Evolutionary conservation across 2,888 invertebrate species (phyloP), one percentile per base, ranked within the genome.

Genomic region (Yponomeuta sedellus): DNA sequence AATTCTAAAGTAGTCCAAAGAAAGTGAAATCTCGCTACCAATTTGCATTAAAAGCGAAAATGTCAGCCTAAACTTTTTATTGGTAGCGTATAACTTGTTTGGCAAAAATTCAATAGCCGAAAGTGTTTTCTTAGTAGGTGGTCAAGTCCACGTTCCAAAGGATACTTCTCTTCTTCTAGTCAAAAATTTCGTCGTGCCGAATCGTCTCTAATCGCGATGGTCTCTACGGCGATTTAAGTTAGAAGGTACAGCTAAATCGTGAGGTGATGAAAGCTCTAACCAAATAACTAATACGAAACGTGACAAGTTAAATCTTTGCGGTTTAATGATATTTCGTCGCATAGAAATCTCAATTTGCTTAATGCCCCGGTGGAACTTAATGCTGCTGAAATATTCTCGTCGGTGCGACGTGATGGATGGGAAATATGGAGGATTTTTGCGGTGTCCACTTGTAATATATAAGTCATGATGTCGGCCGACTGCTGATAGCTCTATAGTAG

Each of bases 301-400:
- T 65, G 65, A 65, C 65, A 56, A 65, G 34, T 65, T 65, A 57
- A 65, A 44, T 62, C 39, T 58, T 59, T 65, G 65, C 65, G 65
- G 65, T 65, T 39, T 22, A 44, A 52, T 40, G 64, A 19, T 64
- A 28, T 64, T 39, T 39, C 61, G 44, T 52, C 44, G 20, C 25
- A 40, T 20, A 52, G 64, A 40, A 64, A 52, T 40, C 64, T 64
- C 52, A 64, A 64, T 64, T 64, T 59, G 59, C 25, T 59, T 59
- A 20, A 20, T 52, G 44, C 16, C 12, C 44, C 16, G 12, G 16
- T 52, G 44, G 16, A 52, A 16, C 16, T 59, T 22, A 59, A 59
- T 59, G 59, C 59, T 12, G 12, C 59, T 20, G 11, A 59, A 25
- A 20, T 59, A 59, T 59, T 59, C 59, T 25, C 25, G 59, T 59